These are phyloP conservation scores for Conomelus anceps DNA, from an alignment of 2,888 invertebrate species.

Conservation along the genomic window DNA sequence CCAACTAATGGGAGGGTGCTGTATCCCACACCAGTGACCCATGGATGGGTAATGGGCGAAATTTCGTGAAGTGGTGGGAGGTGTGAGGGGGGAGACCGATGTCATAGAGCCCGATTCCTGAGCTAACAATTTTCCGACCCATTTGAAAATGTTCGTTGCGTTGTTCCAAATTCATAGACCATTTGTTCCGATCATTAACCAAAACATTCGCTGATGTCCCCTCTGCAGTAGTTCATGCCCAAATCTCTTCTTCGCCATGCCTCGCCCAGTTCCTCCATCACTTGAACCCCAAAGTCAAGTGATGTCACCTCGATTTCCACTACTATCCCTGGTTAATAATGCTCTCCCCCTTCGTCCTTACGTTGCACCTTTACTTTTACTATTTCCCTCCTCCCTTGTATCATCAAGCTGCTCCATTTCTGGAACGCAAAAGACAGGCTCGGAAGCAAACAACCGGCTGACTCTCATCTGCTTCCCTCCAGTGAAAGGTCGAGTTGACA, in stretches of 20 bases:
- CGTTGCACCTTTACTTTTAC: not conserved
- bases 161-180: conserved; percentile 12
- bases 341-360: not conserved
- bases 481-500: conserved; percentile 8
- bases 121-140: conserved; percentile 8
- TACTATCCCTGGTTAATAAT: not conserved
- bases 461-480: not conserved
- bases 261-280: not conserved
- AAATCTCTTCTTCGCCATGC: not conserved
- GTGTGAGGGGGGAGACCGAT: not conserved
- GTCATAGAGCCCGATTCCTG: not conserved
- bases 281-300: not conserved
- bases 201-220: not conserved
- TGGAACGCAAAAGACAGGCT: not conserved
- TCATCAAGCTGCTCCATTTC: not conserved
- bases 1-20: not conserved
- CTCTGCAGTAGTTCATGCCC: not conserved
- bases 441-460: not conserved
- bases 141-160: not conserved
- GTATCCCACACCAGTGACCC: not conserved
- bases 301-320: not conserved
- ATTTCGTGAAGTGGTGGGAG: not conserved
- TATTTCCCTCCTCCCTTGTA: not conserved
- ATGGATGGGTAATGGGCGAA: not conserved
- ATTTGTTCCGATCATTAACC: conserved; percentile 13